These are phyloP conservation scores for Pogonognathellus flavescens DNA, from an alignment of 1,140 invertebrate genomes.

Conservation along the genomic window DNA sequence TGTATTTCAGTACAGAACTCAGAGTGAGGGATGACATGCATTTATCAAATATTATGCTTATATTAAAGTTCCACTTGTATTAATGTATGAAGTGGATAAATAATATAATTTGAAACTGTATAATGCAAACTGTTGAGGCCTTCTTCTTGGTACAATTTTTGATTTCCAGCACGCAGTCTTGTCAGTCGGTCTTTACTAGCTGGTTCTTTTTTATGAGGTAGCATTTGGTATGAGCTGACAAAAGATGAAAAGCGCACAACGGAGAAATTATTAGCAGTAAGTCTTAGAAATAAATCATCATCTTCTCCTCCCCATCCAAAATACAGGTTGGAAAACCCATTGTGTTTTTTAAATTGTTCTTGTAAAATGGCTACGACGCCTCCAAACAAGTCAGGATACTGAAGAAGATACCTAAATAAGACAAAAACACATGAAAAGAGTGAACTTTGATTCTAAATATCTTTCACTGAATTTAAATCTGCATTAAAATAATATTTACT, in stretches of 20 bases:
- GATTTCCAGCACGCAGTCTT: conserved; percentile 74
- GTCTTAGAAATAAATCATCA: conserved; percentile 85
- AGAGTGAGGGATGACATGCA: no score
- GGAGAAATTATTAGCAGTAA: conserved; percentile 73
- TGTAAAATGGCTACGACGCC: conserved; percentile 82
- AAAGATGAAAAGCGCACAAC: conserved; percentile 79
- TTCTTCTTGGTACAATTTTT: conserved; percentile 75
- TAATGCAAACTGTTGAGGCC: conserved; percentile 81
- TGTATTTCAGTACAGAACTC: no score
- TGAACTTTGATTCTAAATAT: no score
- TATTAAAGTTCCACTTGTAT: conserved; percentile 57
- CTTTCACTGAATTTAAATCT: no score
- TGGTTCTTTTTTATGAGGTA: conserved; percentile 77
- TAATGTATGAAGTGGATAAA: conserved; percentile 48
- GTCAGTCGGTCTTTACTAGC: conserved; percentile 75
- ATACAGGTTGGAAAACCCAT: conserved; percentile 88
- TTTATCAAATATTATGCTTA: no score
- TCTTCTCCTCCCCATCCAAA: conserved; percentile 92
- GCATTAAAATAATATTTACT: no score
- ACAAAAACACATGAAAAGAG: conserved; percentile 31
- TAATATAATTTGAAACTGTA: conserved; percentile 68
- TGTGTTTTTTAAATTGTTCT: conserved; percentile 71
- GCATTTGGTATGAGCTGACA: conserved; percentile 79
- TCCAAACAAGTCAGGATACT: conserved; percentile 81
- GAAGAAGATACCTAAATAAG: conserved; percentile 76